Base-by-base conservation (phyloP, 2,797 vertebrate species). In the Chelidonichthys spinosus region DNA sequence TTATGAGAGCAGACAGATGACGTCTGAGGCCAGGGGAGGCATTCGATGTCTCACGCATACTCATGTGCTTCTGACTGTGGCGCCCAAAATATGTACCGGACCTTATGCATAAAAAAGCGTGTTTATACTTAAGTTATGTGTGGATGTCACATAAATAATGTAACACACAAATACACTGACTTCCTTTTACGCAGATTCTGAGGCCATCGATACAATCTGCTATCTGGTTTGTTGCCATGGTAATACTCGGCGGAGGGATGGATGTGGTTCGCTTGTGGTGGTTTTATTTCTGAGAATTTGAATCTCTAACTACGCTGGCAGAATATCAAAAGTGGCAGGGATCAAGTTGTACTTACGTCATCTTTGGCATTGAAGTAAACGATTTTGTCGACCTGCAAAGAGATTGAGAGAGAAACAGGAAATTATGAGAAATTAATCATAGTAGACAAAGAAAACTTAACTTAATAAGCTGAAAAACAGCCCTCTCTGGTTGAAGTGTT, bases 281-380 rank as follows among this genome's bases (percentile, higher is more conserved):
- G 25, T 25, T 25, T 70, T 65, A 60, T 17, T 55, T 71, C 33
- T 14, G 6, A 44, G 46, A 65, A 71, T 53, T 32, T 62, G 7
- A 3, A 64, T 40, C 36, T 71, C 17, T 40, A 15, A 33, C 43
- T 11, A 18, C 50, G 70, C 11, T 13, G 17, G 15, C 0, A 46
- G 42, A 33, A 42, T 39, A 63, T 69, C 25, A 3, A 68, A 36
- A 63, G 52, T 4, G 8, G 37, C 10, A 9, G 25, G 35, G 18
- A 47, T 61, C 2, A 44, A 67, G 58, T 65, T 82, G 59, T 92
- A 89, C 96, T 97, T 92, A 93, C 93, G 0, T 89, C 76, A 11
- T 97, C 96, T 92, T 98, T 98, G 88, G 97, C 95, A 76, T 97
- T 97, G 93, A 96, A 98, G 93, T 98, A 97, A 81, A 92, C 86